A percentile compares a stretch with the other conserved stretches of the same genome.
Evolutionary conservation across 2,888 invertebrate genomes (phyloP).

Genomic region (Mythimna impura): DNA sequence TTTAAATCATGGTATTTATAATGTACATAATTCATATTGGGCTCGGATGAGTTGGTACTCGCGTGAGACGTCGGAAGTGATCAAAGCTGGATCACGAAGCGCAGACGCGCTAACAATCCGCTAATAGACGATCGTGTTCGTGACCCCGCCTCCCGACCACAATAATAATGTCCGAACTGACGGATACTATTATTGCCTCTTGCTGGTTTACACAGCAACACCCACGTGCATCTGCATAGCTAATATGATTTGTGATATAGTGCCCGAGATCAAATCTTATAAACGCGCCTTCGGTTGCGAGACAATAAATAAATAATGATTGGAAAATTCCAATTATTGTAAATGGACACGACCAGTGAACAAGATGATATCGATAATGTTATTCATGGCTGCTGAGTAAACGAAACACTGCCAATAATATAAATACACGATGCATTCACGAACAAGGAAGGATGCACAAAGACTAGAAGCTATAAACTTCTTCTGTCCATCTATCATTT

Average conservation of each 20-base stretch:
- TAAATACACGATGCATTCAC: constrained; percentile 24
- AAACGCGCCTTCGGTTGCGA: constrained; percentile 38
- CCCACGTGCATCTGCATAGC: constrained; percentile 51
- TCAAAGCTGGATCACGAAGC: constrained; percentile 84
- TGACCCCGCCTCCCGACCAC: constrained; percentile 80
- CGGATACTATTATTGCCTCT: constrained; percentile 65
- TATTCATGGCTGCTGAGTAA: constrained; percentile 51
- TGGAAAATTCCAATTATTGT: constrained; percentile 56
- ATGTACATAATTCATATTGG: constrained; percentile 66
- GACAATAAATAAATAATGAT: constrained; percentile 60
- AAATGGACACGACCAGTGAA: constrained; percentile 49
- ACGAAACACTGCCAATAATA: constrained; percentile 41
- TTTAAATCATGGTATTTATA: constrained; percentile 59
- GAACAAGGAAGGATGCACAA: constrained; percentile 25
- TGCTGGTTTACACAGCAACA: constrained; percentile 61
- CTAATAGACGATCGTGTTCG: constrained; percentile 87
- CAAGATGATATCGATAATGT: constrained; percentile 59
- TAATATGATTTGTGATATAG: constrained; percentile 61
- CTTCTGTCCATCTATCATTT: constrained; percentile 18
- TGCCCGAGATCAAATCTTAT: constrained; percentile 58
- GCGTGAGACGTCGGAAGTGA: constrained; percentile 83
- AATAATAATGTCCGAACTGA: constrained; percentile 77
- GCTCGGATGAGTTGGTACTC: constrained; percentile 63
- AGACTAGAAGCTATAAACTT: constrained; percentile 35
- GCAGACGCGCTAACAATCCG: constrained; percentile 84